Base-by-base conservation (phyloP, 2,888 invertebrate genomes). In the Harmothoe impar region DNA sequence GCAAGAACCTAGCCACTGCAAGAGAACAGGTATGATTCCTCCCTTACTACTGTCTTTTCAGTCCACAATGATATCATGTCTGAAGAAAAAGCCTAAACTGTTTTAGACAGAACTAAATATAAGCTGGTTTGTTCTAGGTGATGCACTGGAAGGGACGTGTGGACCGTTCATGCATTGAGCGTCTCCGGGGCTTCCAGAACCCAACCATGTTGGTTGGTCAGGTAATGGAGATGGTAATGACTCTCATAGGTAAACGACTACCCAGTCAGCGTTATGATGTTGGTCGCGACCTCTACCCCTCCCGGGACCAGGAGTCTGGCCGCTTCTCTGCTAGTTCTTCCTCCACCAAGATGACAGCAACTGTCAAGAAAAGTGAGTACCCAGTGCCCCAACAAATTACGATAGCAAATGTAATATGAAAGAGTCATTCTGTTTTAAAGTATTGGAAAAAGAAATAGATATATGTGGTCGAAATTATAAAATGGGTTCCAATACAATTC, bases 151-250 rank as follows among this genome's bases (percentile, higher is more conserved):
- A 93, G 91, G 91, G 91, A 62, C 94, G 94, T 89, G 95, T 96
- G 7, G 96, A 96, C 93, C 93, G 95, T 23, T 92, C 93, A 29
- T 95, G 95, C 91, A 94, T 96, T 35, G 96, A 96, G 93, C 93
- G 95, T 77, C 93, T 96, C 43, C 93, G 93, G 85, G 94, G 93
- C 0, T 95, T 96, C 92, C 92, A 94, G 84, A 95, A 94, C 90
- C 96, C 96, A 3, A 95, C 96, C 7, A 29, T 94, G 20, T 92
- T 95, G 56, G 95, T 96, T 3, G 95, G 95, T 23, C 95, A 95
- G 90, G 95, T 96, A 88, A 95, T 96, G 94, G 96, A 96, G 93
- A 96, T 96, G 96, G 94, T 95, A 33, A 94, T 96, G 95, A 94
- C 94, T 72, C 93, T 96, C 89, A 95, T 96, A 89, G 95, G 96